Base-by-base conservation (phyloP, 2,888 invertebrate genomes). In the Prosopocoilus inquinatus region DNA sequence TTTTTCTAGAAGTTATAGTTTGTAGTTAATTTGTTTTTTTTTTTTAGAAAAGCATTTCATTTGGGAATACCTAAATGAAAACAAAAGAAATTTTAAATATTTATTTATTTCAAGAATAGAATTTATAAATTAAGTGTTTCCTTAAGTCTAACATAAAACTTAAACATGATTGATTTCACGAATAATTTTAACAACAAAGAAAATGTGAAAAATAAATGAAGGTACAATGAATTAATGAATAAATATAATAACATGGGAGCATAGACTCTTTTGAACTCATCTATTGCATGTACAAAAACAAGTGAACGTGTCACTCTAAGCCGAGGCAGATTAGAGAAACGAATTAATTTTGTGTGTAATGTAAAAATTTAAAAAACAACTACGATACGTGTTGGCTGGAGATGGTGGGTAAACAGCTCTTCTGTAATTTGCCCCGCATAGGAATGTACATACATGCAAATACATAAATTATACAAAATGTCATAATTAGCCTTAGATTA, bases 361-460 rank as follows among this genome's bases (percentile, higher is more conserved):
- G 62, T 68, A 66, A 68, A 68, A 67, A 69, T 68, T 68, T 64
- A 67, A 70, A 70, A 70, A 71, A 69, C 62, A 63, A 65, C 65
- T 67, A 64, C 50, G 36, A 54, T 60, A 63, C 57, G 62, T 68
- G 65, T 66, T 68, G 65, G 62, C 63, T 58, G 60, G 53, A 62
- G 61, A 60, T 58, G 62, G 55, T 61, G 51, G 50, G 55, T 47
- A 20, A 46, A 46, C 39, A 53, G 41, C 43, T 57, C 44, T 62
- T 63, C 69, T 67, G 54, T 62, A 68, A 71, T 66, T 71, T 70
- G 68, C 67, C 66, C 67, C 41, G 15, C 41, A 15, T 11, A 71
- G 73, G 71, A 73, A 73, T 73, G 72, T 72, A 71, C 67, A 68
- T 66, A 73, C 71, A 71, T 71, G 71, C 70, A 69, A 70, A 62